phyloP scores from a whole-genome alignment of 2,113 vertebrate species.

The Nymphicus hollandicus region DNA sequence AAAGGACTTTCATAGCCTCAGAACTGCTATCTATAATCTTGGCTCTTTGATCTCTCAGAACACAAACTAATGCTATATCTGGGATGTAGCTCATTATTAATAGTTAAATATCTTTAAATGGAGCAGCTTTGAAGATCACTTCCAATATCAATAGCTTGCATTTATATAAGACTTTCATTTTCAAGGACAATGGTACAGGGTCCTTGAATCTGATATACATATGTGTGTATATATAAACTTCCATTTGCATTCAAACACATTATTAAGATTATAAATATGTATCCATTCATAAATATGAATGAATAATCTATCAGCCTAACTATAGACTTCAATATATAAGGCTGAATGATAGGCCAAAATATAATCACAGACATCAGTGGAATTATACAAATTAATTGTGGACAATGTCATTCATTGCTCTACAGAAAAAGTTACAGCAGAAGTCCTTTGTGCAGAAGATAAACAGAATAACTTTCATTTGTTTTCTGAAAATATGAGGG shows the following conservation, averaged over 20 bases:
- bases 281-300: not conserved
- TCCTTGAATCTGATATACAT: not conserved
- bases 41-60: not conserved
- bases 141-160: not conserved
- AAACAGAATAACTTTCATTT: not conserved
- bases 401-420: not conserved
- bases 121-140: not conserved
- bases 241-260: not conserved
- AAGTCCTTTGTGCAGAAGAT: not conserved
- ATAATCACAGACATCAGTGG: not conserved
- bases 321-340: not conserved
- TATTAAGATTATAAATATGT: not conserved
- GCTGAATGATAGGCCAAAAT: not conserved
- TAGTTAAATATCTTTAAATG: slow-evolving; percentile 6
- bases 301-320: not conserved
- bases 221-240: not conserved
- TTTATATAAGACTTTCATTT: not conserved
- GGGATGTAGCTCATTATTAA: slow-evolving; percentile 23
- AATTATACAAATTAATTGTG: not conserved
- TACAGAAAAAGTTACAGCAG: not conserved
- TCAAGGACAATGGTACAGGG: not conserved
- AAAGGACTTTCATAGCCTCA: not conserved
- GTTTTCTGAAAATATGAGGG: not conserved
- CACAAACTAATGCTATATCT: not conserved
- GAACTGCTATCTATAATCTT: not conserved